Base-by-base conservation (phyloP, 2,113 vertebrate species). In the Glaucidium brasilianum region DNA sequence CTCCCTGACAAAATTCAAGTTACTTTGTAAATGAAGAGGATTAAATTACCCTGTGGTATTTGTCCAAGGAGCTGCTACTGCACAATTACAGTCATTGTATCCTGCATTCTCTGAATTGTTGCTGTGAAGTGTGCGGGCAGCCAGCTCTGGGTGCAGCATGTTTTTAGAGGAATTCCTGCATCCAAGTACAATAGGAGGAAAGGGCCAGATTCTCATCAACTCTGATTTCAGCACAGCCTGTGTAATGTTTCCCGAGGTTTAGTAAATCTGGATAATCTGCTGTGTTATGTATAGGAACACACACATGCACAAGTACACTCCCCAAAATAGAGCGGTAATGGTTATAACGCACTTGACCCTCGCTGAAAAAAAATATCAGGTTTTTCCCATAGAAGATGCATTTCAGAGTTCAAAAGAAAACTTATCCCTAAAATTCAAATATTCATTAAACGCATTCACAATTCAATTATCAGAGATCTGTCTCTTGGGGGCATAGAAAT, bases 131-230 rank as follows among this genome's bases (percentile, higher is more conserved):
- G 35, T 75, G 56, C 0, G 0, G 69, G 60, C 76, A 95, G 91
- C 81, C 96, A 76, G 50, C 77, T 43, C 93, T 62, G 56, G 12
- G 69, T 22, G 81, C 80, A 64, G 91, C n/a, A 1, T 82, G 87
- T 90, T 96, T 94, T 94, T 53, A 92, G 89, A 97, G 93, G 93
- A 96, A 92, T 92, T 97, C 92, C 93, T 95, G 96, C 39, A 25
- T 73, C 90, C 74, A 53, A 93, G 45, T 18, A 97, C 96, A 97
- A 96, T 96, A 83, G 93, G 58, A 95, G 96, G 94, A 96, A 96
- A 95, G 69, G 85, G 92, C 81, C 74, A 45, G 90, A 76, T 84
- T 88, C 92, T 58, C 62, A 69, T 56, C 53, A 45, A 2, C 71
- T 63, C 52, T 41, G 20, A 62, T 78, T 90, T n/a, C 72, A 75